Evolutionary conservation across 1,140 invertebrate genomes (phyloP).

Genomic region (Drosophila orosa): DNA sequence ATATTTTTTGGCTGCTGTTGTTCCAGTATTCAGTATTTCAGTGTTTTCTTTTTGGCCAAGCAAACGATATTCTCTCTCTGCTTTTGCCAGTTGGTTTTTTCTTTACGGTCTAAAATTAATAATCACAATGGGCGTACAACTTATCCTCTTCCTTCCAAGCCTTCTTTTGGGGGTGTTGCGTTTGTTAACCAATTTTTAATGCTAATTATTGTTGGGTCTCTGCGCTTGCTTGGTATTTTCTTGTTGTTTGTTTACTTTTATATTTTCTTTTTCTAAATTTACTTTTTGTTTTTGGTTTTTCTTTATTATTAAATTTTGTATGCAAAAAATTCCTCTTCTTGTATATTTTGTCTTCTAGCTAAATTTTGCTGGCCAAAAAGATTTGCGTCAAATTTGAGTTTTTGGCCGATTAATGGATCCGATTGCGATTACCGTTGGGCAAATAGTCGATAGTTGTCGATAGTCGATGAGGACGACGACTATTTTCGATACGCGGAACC

Average conservation of each 20-base stretch:
- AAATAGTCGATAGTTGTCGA: no score
- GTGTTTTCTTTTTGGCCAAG: constrained; percentile 11
- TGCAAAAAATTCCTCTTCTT: constrained; percentile 39
- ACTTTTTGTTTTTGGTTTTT: constrained; percentile 25
- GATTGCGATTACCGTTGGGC: constrained; percentile 12
- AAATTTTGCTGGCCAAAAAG: constrained; percentile 46
- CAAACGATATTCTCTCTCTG: constrained; percentile 26
- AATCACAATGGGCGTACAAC: constrained; percentile 82
- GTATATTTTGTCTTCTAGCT: constrained; percentile 53
- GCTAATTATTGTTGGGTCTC: constrained; percentile 78
- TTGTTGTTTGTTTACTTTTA: constrained; percentile 12
- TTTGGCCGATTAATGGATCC: constrained; percentile 12
- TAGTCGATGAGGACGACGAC: constrained; percentile 18
- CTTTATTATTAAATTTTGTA: constrained; percentile 34
- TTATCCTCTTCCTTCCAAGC: constrained; percentile 33
- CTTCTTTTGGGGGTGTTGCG: constrained; percentile 40
- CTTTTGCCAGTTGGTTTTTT: constrained; percentile 26
- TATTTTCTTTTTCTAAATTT: constrained; percentile 14
- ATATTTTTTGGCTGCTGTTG: constrained; percentile 40
- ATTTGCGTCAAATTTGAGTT: constrained; percentile 10
- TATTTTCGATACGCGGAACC: constrained; percentile 13
- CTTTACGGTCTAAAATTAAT: constrained; percentile 80
- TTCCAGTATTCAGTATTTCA: constrained; percentile 2
- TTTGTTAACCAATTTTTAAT: constrained; percentile 65
- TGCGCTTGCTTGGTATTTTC: constrained; percentile 39